Conservation (phyloP, 2,888 invertebrate genomes). For the Peribatodes rhomboidaria region DNA sequence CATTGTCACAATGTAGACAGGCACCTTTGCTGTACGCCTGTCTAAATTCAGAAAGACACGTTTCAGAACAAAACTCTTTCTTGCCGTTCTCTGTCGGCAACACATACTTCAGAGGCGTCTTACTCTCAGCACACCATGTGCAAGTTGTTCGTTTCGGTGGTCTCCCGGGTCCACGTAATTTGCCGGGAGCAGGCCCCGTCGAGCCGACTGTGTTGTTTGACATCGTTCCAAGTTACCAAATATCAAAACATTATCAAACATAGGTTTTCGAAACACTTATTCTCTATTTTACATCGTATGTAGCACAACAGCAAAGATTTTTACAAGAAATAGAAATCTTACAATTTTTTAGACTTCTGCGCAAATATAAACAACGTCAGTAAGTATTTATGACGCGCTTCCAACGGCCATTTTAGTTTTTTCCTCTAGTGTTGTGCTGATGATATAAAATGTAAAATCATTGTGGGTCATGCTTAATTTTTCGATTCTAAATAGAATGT, state of each 20-base stretch:
- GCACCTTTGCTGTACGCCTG: slow-evolving; percentile 95
- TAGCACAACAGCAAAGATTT: slow-evolving; percentile 44
- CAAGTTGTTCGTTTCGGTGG: slow-evolving; percentile 92
- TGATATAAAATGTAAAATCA: no score
- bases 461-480: no score
- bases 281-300: slow-evolving; percentile 67
- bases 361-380: slow-evolving; percentile 84
- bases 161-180: slow-evolving; percentile 90
- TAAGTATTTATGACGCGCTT: slow-evolving; percentile 83
- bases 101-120: slow-evolving; percentile 94
- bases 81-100: slow-evolving; percentile 95
- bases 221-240: slow-evolving; percentile 65
- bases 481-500: no score
- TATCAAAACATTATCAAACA: slow-evolving; percentile 71
- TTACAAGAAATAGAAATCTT: slow-evolving; percentile 40
- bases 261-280: slow-evolving; percentile 44
- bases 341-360: slow-evolving; percentile 55
- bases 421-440: not conserved
- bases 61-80: slow-evolving; percentile 97
- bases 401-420: slow-evolving; percentile 76
- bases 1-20: slow-evolving; percentile 95
- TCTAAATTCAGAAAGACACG: slow-evolving; percentile 95
- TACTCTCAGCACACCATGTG: slow-evolving; percentile 95
- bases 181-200: slow-evolving; percentile 85
- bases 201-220: slow-evolving; percentile 85